phyloP scores from a whole-genome alignment of 2,797 vertebrate species.

The Xyrichtys novacula region DNA sequence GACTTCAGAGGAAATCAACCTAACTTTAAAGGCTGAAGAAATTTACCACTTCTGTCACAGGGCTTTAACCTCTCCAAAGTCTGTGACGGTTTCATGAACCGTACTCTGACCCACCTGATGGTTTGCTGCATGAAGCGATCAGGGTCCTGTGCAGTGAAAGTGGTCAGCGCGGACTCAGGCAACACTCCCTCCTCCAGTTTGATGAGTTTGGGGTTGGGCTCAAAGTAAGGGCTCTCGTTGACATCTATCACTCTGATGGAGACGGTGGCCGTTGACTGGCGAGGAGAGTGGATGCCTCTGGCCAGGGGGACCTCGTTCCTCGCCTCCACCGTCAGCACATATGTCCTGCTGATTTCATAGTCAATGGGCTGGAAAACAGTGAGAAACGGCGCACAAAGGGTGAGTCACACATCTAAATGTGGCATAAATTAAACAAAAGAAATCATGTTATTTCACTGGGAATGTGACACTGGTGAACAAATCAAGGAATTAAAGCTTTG shows the following conservation, averaged over 20 bases:
- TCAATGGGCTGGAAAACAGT: conserved; percentile 90
- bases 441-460: conserved; percentile 16
- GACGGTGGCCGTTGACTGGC: conserved; percentile 96
- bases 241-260: conserved; percentile 94
- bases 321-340: conserved; percentile 93
- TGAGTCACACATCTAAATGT: conserved; percentile 18
- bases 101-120: conserved; percentile 86
- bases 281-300: conserved; percentile 93
- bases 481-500: conserved; percentile 16
- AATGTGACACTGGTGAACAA: conserved; percentile 26
- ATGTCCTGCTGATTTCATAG: conserved; percentile 92
- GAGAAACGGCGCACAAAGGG: neutral
- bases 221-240: conserved; percentile 96
- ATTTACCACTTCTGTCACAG: conserved; percentile 2
- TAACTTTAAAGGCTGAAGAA: neutral
- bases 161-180: conserved; percentile 86
- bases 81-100: conserved; percentile 5
- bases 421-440: conserved; percentile 7
- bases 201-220: conserved; percentile 92
- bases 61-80: conserved; percentile 14
- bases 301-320: conserved; percentile 94
- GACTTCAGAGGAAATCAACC: neutral
- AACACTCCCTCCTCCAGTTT: conserved; percentile 92
- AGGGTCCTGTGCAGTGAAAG: conserved; percentile 94
- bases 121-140: conserved; percentile 95